phyloP scores from a whole-genome alignment of 1,140 invertebrate species.

The Diuraphis noxia region DNA sequence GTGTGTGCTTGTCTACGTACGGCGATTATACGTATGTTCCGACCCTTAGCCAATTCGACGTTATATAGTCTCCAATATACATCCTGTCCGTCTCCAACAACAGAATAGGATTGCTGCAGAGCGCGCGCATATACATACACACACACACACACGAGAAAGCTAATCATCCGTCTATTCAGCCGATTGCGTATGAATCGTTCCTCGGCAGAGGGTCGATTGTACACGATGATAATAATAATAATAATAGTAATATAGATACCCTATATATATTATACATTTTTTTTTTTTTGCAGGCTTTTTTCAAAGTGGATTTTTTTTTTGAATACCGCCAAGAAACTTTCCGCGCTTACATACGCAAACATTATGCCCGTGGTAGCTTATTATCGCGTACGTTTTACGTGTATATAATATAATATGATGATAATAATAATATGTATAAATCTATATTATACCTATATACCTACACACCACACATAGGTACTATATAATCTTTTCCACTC shows the following conservation, averaged over 20 bases:
- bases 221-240: neutral
- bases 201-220: constrained; percentile 32
- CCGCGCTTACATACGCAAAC: neutral
- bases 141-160: constrained; percentile 7
- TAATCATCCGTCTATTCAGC: constrained; percentile 48
- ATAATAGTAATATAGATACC: neutral
- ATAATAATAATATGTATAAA: neutral
- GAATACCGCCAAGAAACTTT: neutral
- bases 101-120: neutral
- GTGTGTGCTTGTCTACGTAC: neutral
- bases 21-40: constrained; percentile 21
- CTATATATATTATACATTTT: neutral
- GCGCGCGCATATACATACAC: neutral
- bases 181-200: constrained; percentile 36
- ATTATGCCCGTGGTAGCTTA: neutral
- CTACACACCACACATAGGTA: no score
- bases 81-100: neutral
- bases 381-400: neutral
- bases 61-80: neutral
- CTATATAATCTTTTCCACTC: neutral
- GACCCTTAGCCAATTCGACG: constrained; percentile 7
- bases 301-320: constrained; percentile 14
- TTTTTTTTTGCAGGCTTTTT: neutral
- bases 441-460: no score
- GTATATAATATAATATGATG: neutral